phyloP scores from a whole-genome alignment of 2,888 invertebrate genomes.

The Volucella bombylans region DNA sequence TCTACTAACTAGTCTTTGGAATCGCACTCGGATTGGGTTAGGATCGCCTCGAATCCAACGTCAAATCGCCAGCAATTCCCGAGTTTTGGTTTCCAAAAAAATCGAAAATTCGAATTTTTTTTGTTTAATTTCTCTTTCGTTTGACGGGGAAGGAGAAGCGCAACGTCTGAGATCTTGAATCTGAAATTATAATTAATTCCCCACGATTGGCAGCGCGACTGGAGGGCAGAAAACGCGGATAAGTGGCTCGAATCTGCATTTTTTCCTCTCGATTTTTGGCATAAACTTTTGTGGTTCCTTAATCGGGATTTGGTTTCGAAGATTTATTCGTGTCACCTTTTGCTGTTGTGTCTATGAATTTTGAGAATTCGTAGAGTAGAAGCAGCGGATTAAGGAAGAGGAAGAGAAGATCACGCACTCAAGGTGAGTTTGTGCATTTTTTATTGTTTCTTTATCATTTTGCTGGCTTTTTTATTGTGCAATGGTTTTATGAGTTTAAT shows the following conservation, averaged over 20 bases:
- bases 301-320: not conserved
- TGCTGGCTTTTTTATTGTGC: conserved; percentile 10
- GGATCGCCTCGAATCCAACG: no score
- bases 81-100: not conserved
- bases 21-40: not conserved
- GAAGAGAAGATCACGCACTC: conserved; percentile 31
- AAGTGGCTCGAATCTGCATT: not conserved
- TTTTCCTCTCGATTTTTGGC: conserved; percentile 33
- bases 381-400: conserved; percentile 35
- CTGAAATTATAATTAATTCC: conserved; percentile 41
- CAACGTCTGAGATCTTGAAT: not conserved
- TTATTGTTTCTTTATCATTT: conserved; percentile 11
- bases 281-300: conserved; percentile 19
- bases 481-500: conserved; percentile 32
- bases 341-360: conserved; percentile 46
- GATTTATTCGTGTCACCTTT: conserved; percentile 58
- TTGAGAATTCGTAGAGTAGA: conserved; percentile 41
- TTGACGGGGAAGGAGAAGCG: not conserved
- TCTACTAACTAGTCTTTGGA: conserved; percentile 10
- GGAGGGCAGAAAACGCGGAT: conserved; percentile 25
- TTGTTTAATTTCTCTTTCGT: conserved; percentile 13
- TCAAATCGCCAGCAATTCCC: not conserved
- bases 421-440: conserved; percentile 55
- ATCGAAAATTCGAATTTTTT: not conserved
- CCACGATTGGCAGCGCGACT: not conserved